Percentiles rank a stretch among this genome's conserved stretches.
phyloP scores from a whole-genome alignment of 2,888 invertebrate species.

The Melieria crassipennis region DNA sequence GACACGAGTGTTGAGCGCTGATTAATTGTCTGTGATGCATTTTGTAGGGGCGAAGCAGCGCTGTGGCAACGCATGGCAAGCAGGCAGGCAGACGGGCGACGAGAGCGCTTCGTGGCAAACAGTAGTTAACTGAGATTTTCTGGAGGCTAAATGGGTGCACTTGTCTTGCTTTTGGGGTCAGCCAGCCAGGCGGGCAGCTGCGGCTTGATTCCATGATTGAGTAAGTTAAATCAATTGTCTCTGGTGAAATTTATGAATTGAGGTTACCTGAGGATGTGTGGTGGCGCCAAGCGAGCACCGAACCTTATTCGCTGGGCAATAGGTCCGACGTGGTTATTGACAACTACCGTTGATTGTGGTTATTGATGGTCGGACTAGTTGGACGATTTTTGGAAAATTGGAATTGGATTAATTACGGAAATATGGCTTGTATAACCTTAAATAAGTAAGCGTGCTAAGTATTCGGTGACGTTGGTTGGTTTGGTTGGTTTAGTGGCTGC shows the following conservation, averaged over 20 bases:
- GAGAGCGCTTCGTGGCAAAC: background rate
- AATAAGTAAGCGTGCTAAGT: conserved; percentile 8
- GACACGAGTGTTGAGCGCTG: no score
- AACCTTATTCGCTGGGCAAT: conserved; percentile 1
- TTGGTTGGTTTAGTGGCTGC: no score
- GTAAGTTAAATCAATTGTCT: background rate
- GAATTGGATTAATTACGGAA: background rate
- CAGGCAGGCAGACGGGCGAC: no score
- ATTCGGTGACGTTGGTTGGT: no score
- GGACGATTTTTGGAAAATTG: background rate
- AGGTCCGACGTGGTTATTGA: no score
- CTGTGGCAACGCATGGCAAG: no score
- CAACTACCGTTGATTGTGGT: conserved; percentile 2
- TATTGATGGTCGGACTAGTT: conserved; percentile 46
- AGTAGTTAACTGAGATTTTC: conserved; percentile 26
- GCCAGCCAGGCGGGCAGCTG: background rate
- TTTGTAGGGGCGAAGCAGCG: no score
- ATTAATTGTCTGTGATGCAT: no score
- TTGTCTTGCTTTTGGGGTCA: conserved; percentile 5
- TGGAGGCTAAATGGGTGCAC: conserved; percentile 9
- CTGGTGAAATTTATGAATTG: background rate
- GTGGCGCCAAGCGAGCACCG: conserved; percentile 22
- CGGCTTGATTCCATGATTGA: background rate
- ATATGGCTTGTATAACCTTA: background rate
- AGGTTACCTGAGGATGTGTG: no score